These are phyloP conservation scores for Drymodes brunneopygia DNA, from an alignment of 2,113 vertebrate genomes.

Conservation along the genomic window DNA sequence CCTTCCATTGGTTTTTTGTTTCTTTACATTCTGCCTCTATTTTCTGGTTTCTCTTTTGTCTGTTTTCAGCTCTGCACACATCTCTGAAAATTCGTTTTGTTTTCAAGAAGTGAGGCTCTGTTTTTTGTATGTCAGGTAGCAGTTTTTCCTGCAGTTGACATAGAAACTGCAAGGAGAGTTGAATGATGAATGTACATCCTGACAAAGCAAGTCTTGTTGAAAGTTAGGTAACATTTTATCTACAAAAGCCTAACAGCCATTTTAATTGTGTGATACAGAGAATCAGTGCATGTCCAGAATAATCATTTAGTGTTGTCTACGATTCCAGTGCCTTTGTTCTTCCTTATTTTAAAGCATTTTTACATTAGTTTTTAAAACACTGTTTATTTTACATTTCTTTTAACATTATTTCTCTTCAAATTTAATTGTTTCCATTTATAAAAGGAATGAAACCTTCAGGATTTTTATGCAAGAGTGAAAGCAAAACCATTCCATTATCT, in stretches of 20 bases:
- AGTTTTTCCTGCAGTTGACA: background rate
- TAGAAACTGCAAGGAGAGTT: background rate
- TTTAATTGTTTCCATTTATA: background rate
- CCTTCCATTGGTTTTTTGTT: background rate
- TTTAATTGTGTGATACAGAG: background rate
- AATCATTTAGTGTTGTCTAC: background rate
- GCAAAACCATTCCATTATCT: background rate
- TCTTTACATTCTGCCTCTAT: background rate
- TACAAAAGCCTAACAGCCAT: background rate
- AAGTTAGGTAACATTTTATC: background rate
- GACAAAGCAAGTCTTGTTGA: background rate
- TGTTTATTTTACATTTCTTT: background rate
- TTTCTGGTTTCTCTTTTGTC: background rate
- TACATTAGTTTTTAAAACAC: background rate
- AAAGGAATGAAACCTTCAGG: background rate
- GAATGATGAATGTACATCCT: background rate
- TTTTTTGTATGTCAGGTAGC: background rate
- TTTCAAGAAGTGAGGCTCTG: background rate
- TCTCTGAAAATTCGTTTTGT: background rate
- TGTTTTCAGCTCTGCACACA: background rate
- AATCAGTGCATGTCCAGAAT: background rate
- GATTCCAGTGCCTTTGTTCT: background rate
- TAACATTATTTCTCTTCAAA: background rate
- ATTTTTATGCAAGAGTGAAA: background rate
- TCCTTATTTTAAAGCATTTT: background rate